Evolutionary conservation across 2,888 invertebrate species (phyloP).

Genomic region (Conomelus anceps): DNA sequence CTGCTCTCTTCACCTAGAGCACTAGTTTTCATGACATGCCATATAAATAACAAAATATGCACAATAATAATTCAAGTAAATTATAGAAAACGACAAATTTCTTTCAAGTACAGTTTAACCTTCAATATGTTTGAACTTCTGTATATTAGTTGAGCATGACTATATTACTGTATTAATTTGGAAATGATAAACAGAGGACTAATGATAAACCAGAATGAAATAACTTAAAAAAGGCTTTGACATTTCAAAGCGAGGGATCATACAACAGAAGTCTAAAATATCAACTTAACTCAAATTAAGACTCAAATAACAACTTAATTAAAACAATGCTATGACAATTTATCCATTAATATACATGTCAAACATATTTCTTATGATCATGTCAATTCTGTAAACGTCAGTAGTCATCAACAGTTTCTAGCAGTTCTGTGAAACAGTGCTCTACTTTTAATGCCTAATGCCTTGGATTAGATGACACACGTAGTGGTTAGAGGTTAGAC

Average conservation of each 20-base stretch:
- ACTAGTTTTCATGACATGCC: not conserved
- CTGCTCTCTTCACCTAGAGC: not conserved
- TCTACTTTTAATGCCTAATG: no score
- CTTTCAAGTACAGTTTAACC: not conserved
- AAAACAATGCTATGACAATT: not conserved
- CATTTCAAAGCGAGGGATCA: not conserved
- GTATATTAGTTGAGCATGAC: not conserved
- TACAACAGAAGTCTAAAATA: not conserved
- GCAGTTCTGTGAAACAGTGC: not conserved
- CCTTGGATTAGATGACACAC: not conserved
- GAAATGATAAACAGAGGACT: not conserved
- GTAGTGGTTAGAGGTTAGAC: no score
- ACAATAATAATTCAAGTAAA: no score
- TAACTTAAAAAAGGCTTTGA: not conserved
- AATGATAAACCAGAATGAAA: not conserved
- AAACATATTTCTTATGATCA: not conserved
- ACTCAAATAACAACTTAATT: no score
- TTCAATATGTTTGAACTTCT: not conserved
- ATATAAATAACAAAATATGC: not conserved
- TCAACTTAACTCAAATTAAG: no score
- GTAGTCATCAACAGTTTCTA: not conserved
- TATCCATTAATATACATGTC: not conserved
- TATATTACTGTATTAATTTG: not conserved
- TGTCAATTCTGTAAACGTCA: not conserved
- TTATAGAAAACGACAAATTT: not conserved